Evolutionary conservation across 37 sponge, comb jelly and placozoan genomes (phyloP), one percentile per base, ranked within the genome.

Genomic region (Theonella swinhoei): DNA sequence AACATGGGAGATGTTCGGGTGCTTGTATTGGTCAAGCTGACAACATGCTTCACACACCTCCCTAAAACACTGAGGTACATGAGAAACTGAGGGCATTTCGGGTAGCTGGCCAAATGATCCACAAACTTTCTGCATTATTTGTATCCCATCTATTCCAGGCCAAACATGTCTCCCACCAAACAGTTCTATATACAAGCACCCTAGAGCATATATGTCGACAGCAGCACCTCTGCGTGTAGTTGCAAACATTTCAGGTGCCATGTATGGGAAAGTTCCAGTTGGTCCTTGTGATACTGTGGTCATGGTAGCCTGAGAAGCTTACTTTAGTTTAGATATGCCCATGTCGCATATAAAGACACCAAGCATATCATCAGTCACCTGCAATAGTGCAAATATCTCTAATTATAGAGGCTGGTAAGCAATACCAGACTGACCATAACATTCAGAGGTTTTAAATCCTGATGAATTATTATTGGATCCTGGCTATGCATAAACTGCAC

Each of bases 381-480:
- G 35, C 31, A 82, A 0, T 54, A 68, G 22, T 32, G 58, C 4
- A 24, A 29, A 39, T 40, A 26, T 25, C 24, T 29, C 34, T 11
- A 26, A 11, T 28, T 7, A 43, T 8, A 4, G 26, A 19, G 37
- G 38, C 37, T 43, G 11, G 47, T 54, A 28, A n/a, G 8, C 30
- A 8, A 8, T 42, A 34, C 28, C 23, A 25, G 25, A 78, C 83
- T 62, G 71, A 86, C 87, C 74, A 86, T 37, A 7, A 86, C 80
- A 79, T 73, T 86, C 34, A 38, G 64, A 3, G 80, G 87, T 71
- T 86, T 86, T n/a, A 86, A 62, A 62, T 85, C 87, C 25, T 72
- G 80, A 36, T 86, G 87, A 41, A 86, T 79, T 23, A 86, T 40
- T 38, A 86, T 41, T 8, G 87, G 87, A 59, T 79, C 35, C 38